These are phyloP conservation scores for Limonius californicus DNA, from an alignment of 1,140 invertebrate genomes.

Conservation along the genomic window DNA sequence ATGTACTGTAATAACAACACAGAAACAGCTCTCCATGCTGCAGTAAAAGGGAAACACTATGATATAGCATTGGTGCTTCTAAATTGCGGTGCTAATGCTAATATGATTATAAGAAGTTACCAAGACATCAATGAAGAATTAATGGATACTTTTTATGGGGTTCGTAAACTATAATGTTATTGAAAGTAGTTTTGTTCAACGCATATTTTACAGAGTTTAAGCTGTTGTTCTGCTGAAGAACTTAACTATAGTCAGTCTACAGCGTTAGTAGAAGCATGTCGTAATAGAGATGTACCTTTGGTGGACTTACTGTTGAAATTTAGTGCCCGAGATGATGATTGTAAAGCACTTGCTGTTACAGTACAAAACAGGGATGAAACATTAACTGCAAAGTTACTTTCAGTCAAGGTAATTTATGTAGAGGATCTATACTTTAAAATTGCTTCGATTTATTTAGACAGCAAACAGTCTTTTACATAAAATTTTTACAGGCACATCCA, in stretches of 20 bases:
- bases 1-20: slow-evolving; percentile 68
- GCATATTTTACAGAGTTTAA: slow-evolving; percentile 38
- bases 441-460: slow-evolving; percentile 12
- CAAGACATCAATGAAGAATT: slow-evolving; percentile 46
- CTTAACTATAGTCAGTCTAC: slow-evolving; percentile 52
- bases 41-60: slow-evolving; percentile 71
- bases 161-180: too few relatives aligned
- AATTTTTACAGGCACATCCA: slow-evolving; percentile 59
- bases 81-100: slow-evolving; percentile 68
- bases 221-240: slow-evolving; percentile 43
- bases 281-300: slow-evolving; percentile 60
- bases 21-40: slow-evolving; percentile 75
- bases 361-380: slow-evolving; percentile 66
- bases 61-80: slow-evolving; percentile 73
- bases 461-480: slow-evolving; percentile 7
- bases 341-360: slow-evolving; percentile 72
- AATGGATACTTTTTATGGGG: slow-evolving; percentile 13
- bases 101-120: slow-evolving; percentile 57
- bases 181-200: too few relatives aligned
- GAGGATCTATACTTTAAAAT: background rate
- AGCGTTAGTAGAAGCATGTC: slow-evolving; percentile 71
- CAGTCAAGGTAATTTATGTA: slow-evolving; percentile 70
- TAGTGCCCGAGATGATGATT: slow-evolving; percentile 85
- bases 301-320: slow-evolving; percentile 72
- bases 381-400: slow-evolving; percentile 69